Base-by-base conservation (phyloP, 2,113 vertebrate genomes). In the Pipa parva region DNA sequence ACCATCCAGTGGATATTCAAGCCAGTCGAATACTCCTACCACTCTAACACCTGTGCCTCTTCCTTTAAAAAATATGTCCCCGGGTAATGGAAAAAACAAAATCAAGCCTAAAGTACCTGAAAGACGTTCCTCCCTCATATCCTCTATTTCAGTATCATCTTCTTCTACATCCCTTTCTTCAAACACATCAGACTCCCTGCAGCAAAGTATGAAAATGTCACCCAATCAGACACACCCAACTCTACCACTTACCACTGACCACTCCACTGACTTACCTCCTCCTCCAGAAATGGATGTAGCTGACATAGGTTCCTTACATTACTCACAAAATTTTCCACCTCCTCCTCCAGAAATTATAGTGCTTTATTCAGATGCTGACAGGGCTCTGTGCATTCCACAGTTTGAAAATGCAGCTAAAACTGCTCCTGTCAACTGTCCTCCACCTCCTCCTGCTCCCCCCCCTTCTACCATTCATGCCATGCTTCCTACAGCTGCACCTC, bases 1-100 rank as follows among this genome's bases (percentile, higher is more conserved):
- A 0, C 97, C 97, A 0, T 99, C 96, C 0, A 97, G 96, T 26
- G 97, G 96, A 25, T 99, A 97, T 80, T 97, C 97, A 67, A 99
- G 97, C 81, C 97, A 99, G 77, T 99, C 95, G 18, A 97, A 98
- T 72, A 99, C 97, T 1, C 97, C 97, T 57, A 98, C 95, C 1
- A 91, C 94, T 0, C 90, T 97, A 72, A 98, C 95, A 31, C 97
- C 97, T 0, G 94, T 97, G 77, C 93, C 97, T 59, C 89, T 91
- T 0, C 78, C 91, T 18, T 46, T 93, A 69, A 91, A 91, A 73
- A 85, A 91, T 21, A 18, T 76, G 70, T 93, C 93, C 28, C 92
- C 93, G 29, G 93, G 88, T 22, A 89, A 86, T 3, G 82, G 83
- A 31, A 92, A 90, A 51, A 83, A 88, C 25, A 97, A 90, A 78